A percentile compares a stretch with the other conserved stretches of the same genome.
Conservation (phyloP, 2,797 vertebrate species). For the Arctocebus calabarensis region DNA sequence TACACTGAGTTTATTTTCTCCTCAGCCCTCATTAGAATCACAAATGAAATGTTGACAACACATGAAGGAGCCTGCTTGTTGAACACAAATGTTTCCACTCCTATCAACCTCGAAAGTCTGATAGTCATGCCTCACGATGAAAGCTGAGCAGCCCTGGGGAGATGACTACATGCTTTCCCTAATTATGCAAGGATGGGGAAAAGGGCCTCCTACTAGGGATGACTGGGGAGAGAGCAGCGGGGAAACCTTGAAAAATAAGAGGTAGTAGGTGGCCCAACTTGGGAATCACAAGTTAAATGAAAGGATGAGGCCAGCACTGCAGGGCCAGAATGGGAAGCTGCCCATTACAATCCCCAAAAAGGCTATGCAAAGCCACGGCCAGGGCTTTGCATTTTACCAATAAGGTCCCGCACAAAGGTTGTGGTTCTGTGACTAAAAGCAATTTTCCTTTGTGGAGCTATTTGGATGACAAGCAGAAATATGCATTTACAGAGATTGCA, state of each 20-base stretch:
- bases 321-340: not conserved
- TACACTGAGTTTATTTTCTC: constrained; percentile 64
- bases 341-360: not conserved
- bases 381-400: not conserved
- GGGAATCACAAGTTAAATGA: not conserved
- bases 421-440: not conserved
- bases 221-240: not conserved
- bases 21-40: constrained; percentile 73
- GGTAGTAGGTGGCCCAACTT: not conserved
- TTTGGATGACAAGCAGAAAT: constrained; percentile 2
- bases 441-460: constrained; percentile 12
- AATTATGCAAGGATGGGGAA: constrained; percentile 53
- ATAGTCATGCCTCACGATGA: constrained; percentile 71
- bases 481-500: not conserved
- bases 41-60: constrained; percentile 77
- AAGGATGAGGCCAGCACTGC: not conserved
- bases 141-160: constrained; percentile 73
- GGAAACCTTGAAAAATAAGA: not conserved
- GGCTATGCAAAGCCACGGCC: not conserved
- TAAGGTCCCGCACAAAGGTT: not conserved
- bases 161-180: constrained; percentile 64
- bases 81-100: constrained; percentile 80
- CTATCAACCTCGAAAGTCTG: constrained; percentile 73
- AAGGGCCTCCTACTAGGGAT: constrained; percentile 33
- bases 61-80: constrained; percentile 70